Conservation (phyloP, 2,797 vertebrate genomes). For the Lithobates sylvaticus region DNA sequence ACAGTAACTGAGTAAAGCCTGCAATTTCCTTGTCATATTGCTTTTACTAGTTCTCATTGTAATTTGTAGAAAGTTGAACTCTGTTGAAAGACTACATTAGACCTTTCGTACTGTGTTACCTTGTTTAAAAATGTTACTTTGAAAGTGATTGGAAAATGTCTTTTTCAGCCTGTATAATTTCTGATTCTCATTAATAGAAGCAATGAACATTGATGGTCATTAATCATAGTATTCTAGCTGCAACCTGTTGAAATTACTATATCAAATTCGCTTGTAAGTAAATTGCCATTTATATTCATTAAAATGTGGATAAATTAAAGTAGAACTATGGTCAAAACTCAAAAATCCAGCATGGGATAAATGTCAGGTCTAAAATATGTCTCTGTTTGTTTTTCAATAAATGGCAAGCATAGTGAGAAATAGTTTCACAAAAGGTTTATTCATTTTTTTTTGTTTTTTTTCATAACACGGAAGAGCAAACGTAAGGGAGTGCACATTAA, state of each 20-base stretch:
- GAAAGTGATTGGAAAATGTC: conserved; percentile 4
- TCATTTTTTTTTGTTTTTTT: too few species aligned
- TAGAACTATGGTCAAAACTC: too few species aligned
- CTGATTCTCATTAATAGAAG: neutral
- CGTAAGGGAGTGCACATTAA: too few species aligned
- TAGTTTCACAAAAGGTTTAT: too few species aligned
- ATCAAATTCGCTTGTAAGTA: neutral
- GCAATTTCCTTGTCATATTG: conserved; percentile 47
- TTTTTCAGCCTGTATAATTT: conserved; percentile 25
- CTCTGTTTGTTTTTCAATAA: too few species aligned
- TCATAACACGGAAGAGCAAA: too few species aligned
- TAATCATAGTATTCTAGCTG: conserved; percentile 22
- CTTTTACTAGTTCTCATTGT: conserved; percentile 38
- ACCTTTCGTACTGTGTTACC: conserved; percentile 14
- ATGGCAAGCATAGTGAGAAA: too few species aligned
- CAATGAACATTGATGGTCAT: neutral
- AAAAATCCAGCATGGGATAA: too few species aligned
- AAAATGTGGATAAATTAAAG: conserved; percentile 10
- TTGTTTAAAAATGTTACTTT: neutral
- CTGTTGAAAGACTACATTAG: conserved; percentile 35
- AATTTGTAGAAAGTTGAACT: conserved; percentile 49
- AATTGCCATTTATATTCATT: conserved; percentile 29
- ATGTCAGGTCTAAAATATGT: too few species aligned
- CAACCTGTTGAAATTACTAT: neutral
- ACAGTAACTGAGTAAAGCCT: conserved; percentile 40